Evolutionary conservation across 2,888 invertebrate species (phyloP).

Genomic region (Lepeophtheirus nordmannii): DNA sequence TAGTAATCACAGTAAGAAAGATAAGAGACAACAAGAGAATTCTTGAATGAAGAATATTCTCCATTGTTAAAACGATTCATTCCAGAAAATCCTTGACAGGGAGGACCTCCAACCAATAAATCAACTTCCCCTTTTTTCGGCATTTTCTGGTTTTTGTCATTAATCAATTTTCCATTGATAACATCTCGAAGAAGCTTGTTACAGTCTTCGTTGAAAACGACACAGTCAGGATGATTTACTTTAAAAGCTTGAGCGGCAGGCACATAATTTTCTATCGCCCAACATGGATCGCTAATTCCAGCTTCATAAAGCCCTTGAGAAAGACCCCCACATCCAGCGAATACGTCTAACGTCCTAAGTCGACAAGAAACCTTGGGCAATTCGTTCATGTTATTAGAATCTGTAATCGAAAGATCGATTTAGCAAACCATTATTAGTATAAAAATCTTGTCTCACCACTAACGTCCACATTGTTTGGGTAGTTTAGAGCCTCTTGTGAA

Average conservation of each 20-base stretch:
- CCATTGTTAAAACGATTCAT: conserved; percentile 62
- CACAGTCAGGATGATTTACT: conserved; percentile 53
- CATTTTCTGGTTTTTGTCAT: conserved; percentile 37
- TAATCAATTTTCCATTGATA: conserved; percentile 41
- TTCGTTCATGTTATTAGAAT: conserved; percentile 28
- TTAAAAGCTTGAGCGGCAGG: conserved; percentile 63
- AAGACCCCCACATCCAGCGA: conserved; percentile 64
- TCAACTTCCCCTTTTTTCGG: conserved; percentile 66
- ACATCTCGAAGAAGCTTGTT: conserved; percentile 52
- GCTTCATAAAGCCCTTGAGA: conserved; percentile 38
- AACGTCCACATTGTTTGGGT: too few relatives aligned
- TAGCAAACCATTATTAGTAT: neutral
- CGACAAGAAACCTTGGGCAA: conserved; percentile 35
- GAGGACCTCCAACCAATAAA: conserved; percentile 65
- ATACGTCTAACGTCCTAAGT: conserved; percentile 56
- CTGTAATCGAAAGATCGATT: conserved; percentile 26
- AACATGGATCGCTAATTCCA: conserved; percentile 50
- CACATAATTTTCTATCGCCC: conserved; percentile 66
- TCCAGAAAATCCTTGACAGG: conserved; percentile 73
- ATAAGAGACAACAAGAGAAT: conserved; percentile 63
- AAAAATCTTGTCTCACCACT: neutral
- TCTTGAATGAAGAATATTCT: conserved; percentile 34
- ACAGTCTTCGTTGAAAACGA: conserved; percentile 66
- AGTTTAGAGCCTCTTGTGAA: too few relatives aligned
- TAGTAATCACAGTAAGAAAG: conserved; percentile 72